phyloP scores from a whole-genome alignment of 2,888 invertebrate genomes.

The Orthosia incerta region DNA sequence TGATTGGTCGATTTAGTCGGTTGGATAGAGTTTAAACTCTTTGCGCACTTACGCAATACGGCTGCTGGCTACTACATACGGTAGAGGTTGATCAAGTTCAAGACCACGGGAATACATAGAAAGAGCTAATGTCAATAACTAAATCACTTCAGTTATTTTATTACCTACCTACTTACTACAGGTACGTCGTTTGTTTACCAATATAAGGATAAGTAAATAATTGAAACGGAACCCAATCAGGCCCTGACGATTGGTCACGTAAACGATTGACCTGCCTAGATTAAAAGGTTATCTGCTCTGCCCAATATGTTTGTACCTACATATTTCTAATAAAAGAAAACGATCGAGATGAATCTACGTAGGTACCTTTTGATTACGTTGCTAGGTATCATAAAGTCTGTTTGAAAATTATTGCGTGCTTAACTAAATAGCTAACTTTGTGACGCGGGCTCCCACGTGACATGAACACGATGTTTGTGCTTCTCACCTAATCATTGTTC shows the following conservation, averaged over 20 bases:
- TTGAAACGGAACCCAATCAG: slow-evolving; percentile 30
- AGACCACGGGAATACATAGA: background rate
- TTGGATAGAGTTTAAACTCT: no score
- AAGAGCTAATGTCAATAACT: background rate
- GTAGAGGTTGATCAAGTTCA: slow-evolving; percentile 10
- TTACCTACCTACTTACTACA: background rate
- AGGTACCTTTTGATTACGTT: slow-evolving; percentile 4
- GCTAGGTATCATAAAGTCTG: background rate
- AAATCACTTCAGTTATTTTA: slow-evolving; percentile 27
- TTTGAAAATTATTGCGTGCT: background rate
- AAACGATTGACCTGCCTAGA: slow-evolving; percentile 29
- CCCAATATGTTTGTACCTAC: background rate
- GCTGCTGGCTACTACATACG: no score
- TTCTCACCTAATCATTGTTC: no score
- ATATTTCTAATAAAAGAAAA: background rate
- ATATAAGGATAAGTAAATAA: slow-evolving; percentile 22
- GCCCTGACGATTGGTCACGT: slow-evolving; percentile 45
- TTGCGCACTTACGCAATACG: no score
- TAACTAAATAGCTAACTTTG: slow-evolving; percentile 9
- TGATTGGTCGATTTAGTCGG: no score
- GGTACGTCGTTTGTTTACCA: slow-evolving; percentile 19
- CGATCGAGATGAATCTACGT: background rate
- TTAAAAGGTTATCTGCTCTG: slow-evolving; percentile 20
- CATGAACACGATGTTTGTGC: background rate
- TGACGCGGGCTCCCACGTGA: slow-evolving; percentile 15